A percentile compares a stretch with the other conserved stretches of the same genome.
Evolutionary conservation across 2,797 vertebrate genomes (phyloP).

Genomic region (Sebastes cheni): DNA sequence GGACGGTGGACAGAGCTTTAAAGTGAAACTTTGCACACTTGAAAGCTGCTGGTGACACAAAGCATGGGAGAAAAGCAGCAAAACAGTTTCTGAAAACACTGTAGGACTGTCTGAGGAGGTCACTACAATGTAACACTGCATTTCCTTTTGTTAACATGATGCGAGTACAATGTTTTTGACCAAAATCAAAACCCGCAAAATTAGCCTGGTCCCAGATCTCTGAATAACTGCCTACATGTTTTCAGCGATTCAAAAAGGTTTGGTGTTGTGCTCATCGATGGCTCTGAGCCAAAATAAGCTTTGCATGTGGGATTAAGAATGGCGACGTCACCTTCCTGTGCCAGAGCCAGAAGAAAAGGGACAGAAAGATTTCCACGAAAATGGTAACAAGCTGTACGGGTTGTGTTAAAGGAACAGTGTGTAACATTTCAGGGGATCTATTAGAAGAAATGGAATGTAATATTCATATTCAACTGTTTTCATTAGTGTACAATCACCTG

Average conservation of each 20-base stretch:
- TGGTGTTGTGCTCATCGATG: not conserved
- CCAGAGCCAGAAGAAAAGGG: not conserved
- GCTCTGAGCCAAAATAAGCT: not conserved
- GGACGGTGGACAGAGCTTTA: slow-evolving; percentile 37
- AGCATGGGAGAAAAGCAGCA: not conserved
- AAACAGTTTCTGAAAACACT: not conserved
- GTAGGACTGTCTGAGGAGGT: not conserved
- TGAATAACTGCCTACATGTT: not conserved
- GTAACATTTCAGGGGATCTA: too few relatives aligned
- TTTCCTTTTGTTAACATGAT: not conserved
- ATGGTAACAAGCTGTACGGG: not conserved
- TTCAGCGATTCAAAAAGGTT: not conserved
- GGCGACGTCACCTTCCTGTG: not conserved
- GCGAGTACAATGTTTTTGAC: not conserved
- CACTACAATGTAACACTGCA: not conserved
- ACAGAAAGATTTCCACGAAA: not conserved
- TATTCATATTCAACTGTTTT: too few relatives aligned
- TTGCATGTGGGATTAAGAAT: not conserved
- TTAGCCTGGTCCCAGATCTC: not conserved
- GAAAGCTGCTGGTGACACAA: slow-evolving; percentile 4
- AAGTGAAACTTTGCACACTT: slow-evolving; percentile 10
- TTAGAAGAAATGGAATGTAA: too few relatives aligned
- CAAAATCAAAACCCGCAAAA: not conserved
- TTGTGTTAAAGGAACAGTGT: not conserved
- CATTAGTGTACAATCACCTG: too few relatives aligned